A percentile compares a stretch with the other conserved stretches of the same genome.
Evolutionary conservation across 1,140 invertebrate species (phyloP).

Genomic region (Drosophila ironensis): DNA sequence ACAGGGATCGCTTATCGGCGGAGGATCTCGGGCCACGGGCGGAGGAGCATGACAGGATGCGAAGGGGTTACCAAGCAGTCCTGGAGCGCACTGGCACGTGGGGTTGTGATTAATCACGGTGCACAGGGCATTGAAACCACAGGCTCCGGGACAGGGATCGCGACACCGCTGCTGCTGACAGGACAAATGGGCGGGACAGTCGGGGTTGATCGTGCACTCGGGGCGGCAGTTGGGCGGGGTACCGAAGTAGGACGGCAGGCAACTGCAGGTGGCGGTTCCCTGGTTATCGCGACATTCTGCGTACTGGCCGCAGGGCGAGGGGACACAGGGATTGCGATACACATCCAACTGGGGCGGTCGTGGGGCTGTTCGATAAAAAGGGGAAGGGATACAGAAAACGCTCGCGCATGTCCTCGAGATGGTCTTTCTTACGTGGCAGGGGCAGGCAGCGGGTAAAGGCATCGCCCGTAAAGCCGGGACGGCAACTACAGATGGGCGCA

Average conservation of each 20-base stretch:
- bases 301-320: conserved; percentile 89
- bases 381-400: neutral
- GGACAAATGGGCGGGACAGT: conserved; percentile 88
- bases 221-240: conserved; percentile 89
- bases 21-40: conserved; percentile 47
- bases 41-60: conserved; percentile 81
- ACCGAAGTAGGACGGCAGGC: conserved; percentile 87
- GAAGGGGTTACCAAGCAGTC: conserved; percentile 82
- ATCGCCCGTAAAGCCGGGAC: conserved; percentile 88
- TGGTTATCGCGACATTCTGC: conserved; percentile 82
- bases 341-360: conserved; percentile 79
- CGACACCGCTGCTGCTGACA: conserved; percentile 90
- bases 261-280: conserved; percentile 87
- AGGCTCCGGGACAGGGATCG: conserved; percentile 90
- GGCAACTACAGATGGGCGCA: conserved; percentile 88
- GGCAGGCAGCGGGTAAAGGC: conserved; percentile 82
- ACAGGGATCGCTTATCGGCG: conserved; percentile 82
- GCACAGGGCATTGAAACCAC: conserved; percentile 89
- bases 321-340: conserved; percentile 87
- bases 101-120: conserved; percentile 86
- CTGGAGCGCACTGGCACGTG: conserved; percentile 85
- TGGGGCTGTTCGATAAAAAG: conserved; percentile 81
- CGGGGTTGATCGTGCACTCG: conserved; percentile 88
- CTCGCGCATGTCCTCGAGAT: too few species aligned
- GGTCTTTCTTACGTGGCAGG: conserved; percentile 84